These are phyloP conservation scores for Hipposideros armiger DNA, from an alignment of 2,113 vertebrate genomes.

Conservation along the genomic window DNA sequence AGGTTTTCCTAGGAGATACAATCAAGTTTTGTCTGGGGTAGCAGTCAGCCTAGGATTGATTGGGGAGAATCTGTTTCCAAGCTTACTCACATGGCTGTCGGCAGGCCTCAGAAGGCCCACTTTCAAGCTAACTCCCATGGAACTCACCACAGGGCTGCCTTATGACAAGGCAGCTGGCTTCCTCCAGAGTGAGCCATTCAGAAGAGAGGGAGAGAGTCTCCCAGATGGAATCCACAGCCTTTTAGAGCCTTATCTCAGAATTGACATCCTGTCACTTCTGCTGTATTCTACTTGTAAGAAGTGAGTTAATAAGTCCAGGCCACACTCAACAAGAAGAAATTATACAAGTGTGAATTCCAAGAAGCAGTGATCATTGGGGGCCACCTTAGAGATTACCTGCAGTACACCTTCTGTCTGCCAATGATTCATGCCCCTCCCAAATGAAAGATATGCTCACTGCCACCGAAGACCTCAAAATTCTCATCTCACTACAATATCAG, in stretches of 20 bases:
- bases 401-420: not conserved
- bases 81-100: not conserved
- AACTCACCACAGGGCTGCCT: not conserved
- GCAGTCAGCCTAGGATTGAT: not conserved
- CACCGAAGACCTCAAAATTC: not conserved
- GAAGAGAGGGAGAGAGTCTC: not conserved
- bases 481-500: not conserved
- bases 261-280: not conserved
- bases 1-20: not conserved
- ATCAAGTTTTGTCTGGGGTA: not conserved
- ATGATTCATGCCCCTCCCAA: not conserved
- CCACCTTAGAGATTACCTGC: not conserved
- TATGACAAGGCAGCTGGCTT: not conserved
- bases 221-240: not conserved
- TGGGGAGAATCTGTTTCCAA: not conserved
- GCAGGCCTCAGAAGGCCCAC: not conserved
- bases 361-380: not conserved
- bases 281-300: not conserved
- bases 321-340: not conserved
- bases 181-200: not conserved
- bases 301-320: not conserved
- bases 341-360: not conserved
- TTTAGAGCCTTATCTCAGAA: not conserved
- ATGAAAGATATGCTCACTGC: not conserved
- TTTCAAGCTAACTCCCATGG: not conserved